A percentile compares a stretch with the other conserved stretches of the same genome.
Evolutionary conservation across 2,797 vertebrate species (phyloP).

Genomic region (Thamnophis elegans): DNA sequence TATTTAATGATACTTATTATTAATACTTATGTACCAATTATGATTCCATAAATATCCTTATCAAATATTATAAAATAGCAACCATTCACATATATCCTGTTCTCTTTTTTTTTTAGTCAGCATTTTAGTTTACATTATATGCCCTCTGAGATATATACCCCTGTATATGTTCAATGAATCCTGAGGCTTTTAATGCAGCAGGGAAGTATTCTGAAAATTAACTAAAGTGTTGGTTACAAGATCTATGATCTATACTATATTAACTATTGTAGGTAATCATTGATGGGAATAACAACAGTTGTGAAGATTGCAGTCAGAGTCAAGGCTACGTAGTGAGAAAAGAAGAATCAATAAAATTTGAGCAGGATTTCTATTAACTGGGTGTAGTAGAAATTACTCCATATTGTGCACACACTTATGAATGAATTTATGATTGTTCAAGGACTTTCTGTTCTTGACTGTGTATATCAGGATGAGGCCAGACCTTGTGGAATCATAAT

Average conservation of each 20-base stretch:
- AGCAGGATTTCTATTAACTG: neutral
- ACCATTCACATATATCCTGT: neutral
- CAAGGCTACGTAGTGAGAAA: neutral
- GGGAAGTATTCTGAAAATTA: neutral
- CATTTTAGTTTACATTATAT: neutral
- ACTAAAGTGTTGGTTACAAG: neutral
- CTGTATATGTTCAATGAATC: neutral
- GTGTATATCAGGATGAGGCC: neutral
- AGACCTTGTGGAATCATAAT: neutral
- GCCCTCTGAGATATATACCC: neutral
- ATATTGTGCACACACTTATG: neutral
- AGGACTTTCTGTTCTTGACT: neutral
- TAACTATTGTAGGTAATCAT: neutral
- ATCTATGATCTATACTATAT: neutral
- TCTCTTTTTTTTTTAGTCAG: neutral
- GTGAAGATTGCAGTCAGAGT: neutral
- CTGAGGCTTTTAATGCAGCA: neutral
- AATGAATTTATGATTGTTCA: slow-evolving; percentile 4
- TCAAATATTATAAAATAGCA: neutral
- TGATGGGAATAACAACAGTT: neutral
- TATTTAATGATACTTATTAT: neutral
- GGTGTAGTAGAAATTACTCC: neutral
- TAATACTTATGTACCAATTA: neutral
- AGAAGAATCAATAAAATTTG: neutral
- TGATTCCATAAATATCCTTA: neutral